Conservation (phyloP, 2,113 vertebrate genomes). For the Sialia sialis region DNA sequence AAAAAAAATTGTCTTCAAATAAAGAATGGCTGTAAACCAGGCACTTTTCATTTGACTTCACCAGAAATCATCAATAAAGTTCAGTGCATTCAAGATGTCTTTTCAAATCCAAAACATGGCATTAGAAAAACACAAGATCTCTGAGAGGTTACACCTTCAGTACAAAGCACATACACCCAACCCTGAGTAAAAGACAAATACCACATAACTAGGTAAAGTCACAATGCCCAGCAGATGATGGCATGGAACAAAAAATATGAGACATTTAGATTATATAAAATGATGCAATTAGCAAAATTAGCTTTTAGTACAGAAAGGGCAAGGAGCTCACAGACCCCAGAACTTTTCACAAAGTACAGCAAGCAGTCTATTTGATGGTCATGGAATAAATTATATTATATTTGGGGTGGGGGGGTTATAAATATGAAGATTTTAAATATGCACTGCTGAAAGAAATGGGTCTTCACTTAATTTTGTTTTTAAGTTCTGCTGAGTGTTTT, state of each 20-base stretch:
- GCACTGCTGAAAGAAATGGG: not conserved
- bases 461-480: not conserved
- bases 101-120: not conserved
- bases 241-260: not conserved
- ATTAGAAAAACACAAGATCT: not conserved
- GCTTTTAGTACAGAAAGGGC: not conserved
- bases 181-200: not conserved
- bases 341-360: not conserved
- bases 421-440: not conserved
- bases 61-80: not conserved
- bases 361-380: not conserved
- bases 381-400: not conserved
- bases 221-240: not conserved
- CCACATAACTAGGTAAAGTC: not conserved
- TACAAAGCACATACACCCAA: not conserved
- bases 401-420: not conserved
- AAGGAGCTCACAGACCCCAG: not conserved
- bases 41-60: not conserved
- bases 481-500: not conserved
- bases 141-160: rapidly evolving
- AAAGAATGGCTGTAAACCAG: not conserved
- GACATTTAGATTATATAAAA: not conserved
- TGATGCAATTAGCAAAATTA: not conserved
- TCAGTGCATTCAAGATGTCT: not conserved
- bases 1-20: not conserved